These are phyloP conservation scores for Leucopsar rothschildi DNA, from an alignment of 2,113 vertebrate genomes.

Conservation along the genomic window DNA sequence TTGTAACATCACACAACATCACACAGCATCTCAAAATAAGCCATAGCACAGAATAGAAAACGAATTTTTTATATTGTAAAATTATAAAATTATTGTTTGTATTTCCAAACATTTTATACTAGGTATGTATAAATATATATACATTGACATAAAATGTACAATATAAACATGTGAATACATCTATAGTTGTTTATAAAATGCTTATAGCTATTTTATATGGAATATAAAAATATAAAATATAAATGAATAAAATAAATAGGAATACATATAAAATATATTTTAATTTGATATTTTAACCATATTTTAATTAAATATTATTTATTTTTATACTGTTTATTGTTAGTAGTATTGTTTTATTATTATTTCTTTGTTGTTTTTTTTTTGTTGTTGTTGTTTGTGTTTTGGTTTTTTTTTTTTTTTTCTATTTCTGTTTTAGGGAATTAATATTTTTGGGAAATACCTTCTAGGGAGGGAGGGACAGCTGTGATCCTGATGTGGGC, in stretches of 20 bases:
- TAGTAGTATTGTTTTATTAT: background rate
- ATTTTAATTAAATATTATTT: background rate
- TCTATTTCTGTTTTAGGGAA: background rate
- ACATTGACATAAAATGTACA: background rate
- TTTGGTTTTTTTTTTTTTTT: background rate
- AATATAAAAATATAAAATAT: background rate
- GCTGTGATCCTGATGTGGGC: background rate
- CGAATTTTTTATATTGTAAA: background rate
- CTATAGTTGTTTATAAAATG: background rate
- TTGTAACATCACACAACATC: too few species aligned
- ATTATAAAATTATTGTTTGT: too few species aligned
- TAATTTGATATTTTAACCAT: background rate
- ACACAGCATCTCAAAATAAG: too few species aligned
- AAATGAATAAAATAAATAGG: background rate
- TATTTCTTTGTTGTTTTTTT: background rate
- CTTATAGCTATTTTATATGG: background rate
- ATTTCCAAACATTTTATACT: background rate
- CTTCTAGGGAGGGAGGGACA: background rate
- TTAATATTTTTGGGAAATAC: background rate
- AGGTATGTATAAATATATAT: background rate
- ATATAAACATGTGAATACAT: background rate
- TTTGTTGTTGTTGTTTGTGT: too few species aligned
- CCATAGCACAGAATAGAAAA: too few species aligned
- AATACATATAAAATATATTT: background rate
- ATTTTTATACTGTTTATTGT: background rate